Percentiles rank a stretch among this genome's conserved stretches.
Conservation (phyloP, 2,888 invertebrate genomes). For the Alloplasta piceator region DNA sequence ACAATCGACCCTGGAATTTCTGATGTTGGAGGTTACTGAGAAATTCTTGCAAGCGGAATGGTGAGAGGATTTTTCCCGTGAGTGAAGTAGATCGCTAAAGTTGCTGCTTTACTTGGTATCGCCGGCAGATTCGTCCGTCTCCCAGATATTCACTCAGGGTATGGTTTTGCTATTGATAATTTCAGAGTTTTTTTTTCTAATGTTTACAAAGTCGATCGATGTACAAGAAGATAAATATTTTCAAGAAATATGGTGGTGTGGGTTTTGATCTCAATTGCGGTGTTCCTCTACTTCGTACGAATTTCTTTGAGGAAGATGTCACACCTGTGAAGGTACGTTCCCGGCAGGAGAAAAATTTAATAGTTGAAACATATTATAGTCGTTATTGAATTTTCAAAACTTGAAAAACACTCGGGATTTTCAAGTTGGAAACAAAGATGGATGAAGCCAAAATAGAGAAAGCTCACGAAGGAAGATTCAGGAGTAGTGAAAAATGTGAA, state of each 20-base stretch:
- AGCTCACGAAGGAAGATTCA: no score
- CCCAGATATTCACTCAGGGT: no score
- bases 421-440: constrained; percentile 19
- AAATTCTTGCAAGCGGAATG: constrained; percentile 94
- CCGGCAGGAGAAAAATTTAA: no score
- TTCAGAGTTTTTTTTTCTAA: constrained; percentile 16
- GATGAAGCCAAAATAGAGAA: no score
- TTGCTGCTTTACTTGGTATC: constrained; percentile 98
- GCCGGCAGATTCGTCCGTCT: constrained; percentile 96
- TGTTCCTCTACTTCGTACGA: constrained; percentile 96
- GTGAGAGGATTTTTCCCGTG: constrained; percentile 99
- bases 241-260: constrained; percentile 99
- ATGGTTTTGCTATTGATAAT: constrained; percentile 98
- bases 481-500: no score
- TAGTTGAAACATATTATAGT: no score
- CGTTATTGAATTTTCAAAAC: neutral
- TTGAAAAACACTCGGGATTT: neutral
- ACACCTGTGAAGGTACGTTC: constrained; percentile 91
- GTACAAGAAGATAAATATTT: neutral
- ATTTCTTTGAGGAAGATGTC: constrained; percentile 96
- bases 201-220: constrained; percentile 34
- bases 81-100: constrained; percentile 99
- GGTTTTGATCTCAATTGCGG: constrained; percentile 99
- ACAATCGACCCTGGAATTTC: constrained; percentile 93
- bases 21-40: constrained; percentile 99